A percentile compares a stretch with the other conserved stretches of the same genome.
phyloP scores from a whole-genome alignment of 2,797 vertebrate genomes.

The Staurois parvus region DNA sequence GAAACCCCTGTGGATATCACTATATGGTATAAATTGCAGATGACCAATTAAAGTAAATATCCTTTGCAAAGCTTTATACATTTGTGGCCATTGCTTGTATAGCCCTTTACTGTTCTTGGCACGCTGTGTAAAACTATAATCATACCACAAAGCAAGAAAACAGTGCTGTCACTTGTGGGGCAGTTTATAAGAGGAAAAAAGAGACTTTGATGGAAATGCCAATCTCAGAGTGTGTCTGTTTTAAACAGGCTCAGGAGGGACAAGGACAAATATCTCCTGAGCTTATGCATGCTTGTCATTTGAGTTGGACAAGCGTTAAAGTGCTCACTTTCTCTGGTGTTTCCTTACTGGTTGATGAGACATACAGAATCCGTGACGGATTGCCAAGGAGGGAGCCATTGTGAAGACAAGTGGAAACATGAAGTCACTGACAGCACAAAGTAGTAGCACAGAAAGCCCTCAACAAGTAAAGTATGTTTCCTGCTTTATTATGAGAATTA shows the following conservation, averaged over 20 bases:
- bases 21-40: not conserved
- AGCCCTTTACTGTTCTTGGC: conserved; percentile 19
- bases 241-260: conserved; percentile 40
- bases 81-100: conserved; percentile 18
- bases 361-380: conserved; percentile 39
- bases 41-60: conserved; percentile 17
- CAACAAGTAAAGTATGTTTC: too few relatives aligned
- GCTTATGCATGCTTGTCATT: conserved; percentile 45
- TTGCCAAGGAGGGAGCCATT: conserved; percentile 27
- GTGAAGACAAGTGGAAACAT: conserved; percentile 46
- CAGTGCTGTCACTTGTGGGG: conserved; percentile 32
- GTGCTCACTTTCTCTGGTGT: conserved; percentile 5
- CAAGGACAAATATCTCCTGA: conserved; percentile 38
- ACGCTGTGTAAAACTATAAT: conserved; percentile 30
- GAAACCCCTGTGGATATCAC: not conserved
- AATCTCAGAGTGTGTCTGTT: conserved; percentile 23
- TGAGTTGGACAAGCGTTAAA: conserved; percentile 52
- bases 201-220: conserved; percentile 38
- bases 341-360: conserved; percentile 26
- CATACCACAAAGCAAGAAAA: conserved; percentile 37
- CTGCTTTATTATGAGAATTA: too few relatives aligned
- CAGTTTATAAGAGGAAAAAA: conserved; percentile 36
- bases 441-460: not conserved
- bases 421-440: conserved; percentile 5
- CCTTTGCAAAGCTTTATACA: not conserved